Percentiles rank a stretch among this genome's conserved stretches.
Evolutionary conservation across 23 tunicate genomes (phyloP).

Genomic region (Styela clava): DNA sequence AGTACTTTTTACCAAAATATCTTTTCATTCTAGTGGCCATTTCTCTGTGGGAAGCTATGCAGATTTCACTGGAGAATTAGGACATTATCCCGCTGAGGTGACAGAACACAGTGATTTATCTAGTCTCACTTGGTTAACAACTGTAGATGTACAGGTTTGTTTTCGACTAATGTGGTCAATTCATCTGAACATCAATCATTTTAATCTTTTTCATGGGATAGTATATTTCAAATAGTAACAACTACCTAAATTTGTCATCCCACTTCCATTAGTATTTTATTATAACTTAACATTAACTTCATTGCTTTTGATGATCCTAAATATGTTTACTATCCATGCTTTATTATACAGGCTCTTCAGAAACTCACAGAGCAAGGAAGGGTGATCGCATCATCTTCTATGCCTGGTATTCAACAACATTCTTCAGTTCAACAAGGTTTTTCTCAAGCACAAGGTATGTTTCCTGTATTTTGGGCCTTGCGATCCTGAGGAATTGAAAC

Average conservation of each 20-base stretch:
- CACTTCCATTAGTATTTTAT: neutral
- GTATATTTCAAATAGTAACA: neutral
- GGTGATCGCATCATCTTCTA: constrained; percentile 3
- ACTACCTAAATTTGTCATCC: neutral
- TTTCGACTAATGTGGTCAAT: neutral
- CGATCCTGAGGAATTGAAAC: too few species aligned
- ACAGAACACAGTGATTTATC: constrained; percentile 62
- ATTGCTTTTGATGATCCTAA: too few species aligned
- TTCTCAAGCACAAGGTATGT: neutral
- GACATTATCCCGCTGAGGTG: constrained; percentile 7
- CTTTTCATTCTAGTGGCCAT: constrained; percentile 41
- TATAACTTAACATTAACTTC: neutral
- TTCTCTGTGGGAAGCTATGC: constrained; percentile 73
- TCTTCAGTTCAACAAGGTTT: neutral
- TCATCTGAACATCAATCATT: too few species aligned
- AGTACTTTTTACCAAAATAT: neutral
- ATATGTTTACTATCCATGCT: too few species aligned
- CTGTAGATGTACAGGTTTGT: constrained; percentile 87
- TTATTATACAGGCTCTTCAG: constrained; percentile 28
- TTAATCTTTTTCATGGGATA: too few species aligned
- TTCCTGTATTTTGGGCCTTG: too few species aligned
- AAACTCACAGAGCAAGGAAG: constrained; percentile 25
- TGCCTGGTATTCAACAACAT: neutral
- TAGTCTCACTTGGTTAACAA: constrained; percentile 76
- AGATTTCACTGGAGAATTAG: constrained; percentile 19